Base-by-base conservation (phyloP, 2,113 vertebrate genomes). In the Crotalus horridus region DNA sequence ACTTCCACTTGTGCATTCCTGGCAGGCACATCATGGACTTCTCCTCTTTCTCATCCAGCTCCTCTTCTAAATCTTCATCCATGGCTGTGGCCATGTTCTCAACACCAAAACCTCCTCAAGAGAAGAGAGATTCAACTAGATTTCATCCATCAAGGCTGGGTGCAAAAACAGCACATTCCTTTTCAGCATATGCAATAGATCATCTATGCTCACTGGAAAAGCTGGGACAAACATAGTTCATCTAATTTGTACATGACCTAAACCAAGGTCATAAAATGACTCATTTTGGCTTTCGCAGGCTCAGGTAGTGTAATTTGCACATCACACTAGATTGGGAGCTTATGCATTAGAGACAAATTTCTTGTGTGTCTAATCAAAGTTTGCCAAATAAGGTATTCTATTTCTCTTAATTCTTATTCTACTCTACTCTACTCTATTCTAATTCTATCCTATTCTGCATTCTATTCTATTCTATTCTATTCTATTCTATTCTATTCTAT, bases 41-140 rank as follows among this genome's bases (percentile, higher is more conserved):
- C 96, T 99, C 99, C 95, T 99, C 99, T 95, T 99, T 99, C 91
- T 99, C 99, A 96, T 99, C 99, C 21, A 99, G 96, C 90, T 99
- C 99, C 54, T 99, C 99, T 95, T 99, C 99, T 93, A 99, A 96
- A 94, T 99, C 99, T 96, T 99, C 99, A 94, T 99, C 99, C 99
- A 99, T 99, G 85, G 99, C 99, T 89, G 99, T 99, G 94, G 99
- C 99, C 99, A 99, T 99, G 94, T 98, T 99, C 97, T 99, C 99
- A 85, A 99, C 98, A 69, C 99, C 99, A 96, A 99, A 99, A 0
- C 98, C 99, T 99, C 93, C 5, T 91, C 10, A 90, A 90, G 46
- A 91, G 69, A 59, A 95, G 29, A 89, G 90, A 91, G 48, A 17
- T 12, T 6, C 64, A 0, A 54, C 0, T 1, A 91, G 6, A 48